phyloP scores from a whole-genome alignment of 2,888 invertebrate species.

The Andrena trimmerana region DNA sequence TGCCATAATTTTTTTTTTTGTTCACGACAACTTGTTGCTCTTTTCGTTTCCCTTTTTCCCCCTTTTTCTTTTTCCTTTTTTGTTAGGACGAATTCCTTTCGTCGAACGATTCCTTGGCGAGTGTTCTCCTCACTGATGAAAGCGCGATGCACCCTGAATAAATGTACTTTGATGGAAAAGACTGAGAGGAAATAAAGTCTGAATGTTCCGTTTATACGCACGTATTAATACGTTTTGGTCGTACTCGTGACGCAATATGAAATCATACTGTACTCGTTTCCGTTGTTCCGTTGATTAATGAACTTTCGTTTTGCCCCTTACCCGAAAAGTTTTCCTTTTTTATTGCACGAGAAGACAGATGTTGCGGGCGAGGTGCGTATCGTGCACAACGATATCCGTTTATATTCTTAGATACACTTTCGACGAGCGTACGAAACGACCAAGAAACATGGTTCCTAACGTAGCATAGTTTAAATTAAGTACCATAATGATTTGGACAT shows the following conservation, averaged over 20 bases:
- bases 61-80: no score
- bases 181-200: constrained; percentile 20
- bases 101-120: background rate
- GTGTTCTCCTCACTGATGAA: background rate
- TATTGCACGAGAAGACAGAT: background rate
- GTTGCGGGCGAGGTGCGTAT: background rate
- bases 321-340: background rate
- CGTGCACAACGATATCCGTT: background rate
- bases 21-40: background rate
- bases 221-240: background rate
- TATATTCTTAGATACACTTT: constrained; percentile 8
- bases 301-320: background rate
- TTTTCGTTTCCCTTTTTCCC: background rate
- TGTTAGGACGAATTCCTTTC: background rate
- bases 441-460: constrained; percentile 39
- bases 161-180: background rate
- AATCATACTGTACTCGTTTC: background rate
- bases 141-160: background rate
- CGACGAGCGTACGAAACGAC: constrained; percentile 24
- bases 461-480: constrained; percentile 41
- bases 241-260: constrained; percentile 1
- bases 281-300: background rate
- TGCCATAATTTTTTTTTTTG: background rate
- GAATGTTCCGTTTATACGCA: constrained; percentile 1
- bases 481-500: constrained; percentile 41